Evolutionary conservation across 2,888 invertebrate genomes (phyloP).

Genomic region (Dugesia japonica): DNA sequence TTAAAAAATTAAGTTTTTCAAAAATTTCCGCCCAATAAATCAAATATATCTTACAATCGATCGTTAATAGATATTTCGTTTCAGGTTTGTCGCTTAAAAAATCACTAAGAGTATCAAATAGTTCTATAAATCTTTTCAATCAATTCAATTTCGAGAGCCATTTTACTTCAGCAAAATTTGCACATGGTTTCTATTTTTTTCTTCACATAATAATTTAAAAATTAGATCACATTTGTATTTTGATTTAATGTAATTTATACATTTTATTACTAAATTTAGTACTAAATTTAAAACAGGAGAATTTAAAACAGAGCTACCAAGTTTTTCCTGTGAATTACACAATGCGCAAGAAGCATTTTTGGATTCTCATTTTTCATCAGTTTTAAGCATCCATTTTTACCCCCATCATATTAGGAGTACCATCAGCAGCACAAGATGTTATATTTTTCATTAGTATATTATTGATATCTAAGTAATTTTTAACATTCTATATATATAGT

Average conservation of each 20-base stretch:
- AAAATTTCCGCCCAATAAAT: not conserved
- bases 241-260: not conserved
- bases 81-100: conserved; percentile 6
- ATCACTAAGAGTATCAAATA: conserved; percentile 6
- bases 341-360: not conserved
- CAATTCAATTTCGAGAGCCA: not conserved
- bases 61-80: not conserved
- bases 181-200: not conserved
- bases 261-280: not conserved
- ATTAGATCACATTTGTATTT: too few species aligned
- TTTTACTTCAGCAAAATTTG: not conserved
- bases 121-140: not conserved
- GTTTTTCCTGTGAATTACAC: not conserved
- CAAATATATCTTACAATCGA: not conserved
- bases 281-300: not conserved
- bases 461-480: not conserved
- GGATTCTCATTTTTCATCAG: not conserved
- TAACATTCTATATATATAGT: not conserved
- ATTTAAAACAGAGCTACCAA: not conserved
- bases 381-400: not conserved
- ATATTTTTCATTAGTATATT: not conserved
- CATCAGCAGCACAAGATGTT: not conserved
- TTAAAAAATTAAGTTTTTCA: not conserved
- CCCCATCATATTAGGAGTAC: not conserved
- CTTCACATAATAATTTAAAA: not conserved